Evolutionary conservation across 2,888 invertebrate genomes (phyloP).

Genomic region (Protophormia terraenovae): DNA sequence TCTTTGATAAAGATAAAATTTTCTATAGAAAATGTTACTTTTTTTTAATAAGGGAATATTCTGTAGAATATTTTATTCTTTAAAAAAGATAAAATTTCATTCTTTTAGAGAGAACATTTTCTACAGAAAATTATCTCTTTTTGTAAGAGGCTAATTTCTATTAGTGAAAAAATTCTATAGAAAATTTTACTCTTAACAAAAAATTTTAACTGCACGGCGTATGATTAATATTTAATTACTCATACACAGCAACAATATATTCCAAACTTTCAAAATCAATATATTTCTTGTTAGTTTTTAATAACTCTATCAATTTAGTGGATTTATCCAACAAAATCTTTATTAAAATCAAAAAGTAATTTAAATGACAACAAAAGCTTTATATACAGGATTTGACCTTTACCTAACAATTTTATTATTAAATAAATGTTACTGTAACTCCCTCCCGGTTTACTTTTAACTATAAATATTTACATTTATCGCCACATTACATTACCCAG

Average conservation of each 20-base stretch:
- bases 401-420: not conserved
- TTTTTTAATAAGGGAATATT: too few species aligned
- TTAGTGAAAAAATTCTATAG: too few species aligned
- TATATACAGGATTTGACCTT: not conserved
- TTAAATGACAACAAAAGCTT: not conserved
- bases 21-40: too few species aligned
- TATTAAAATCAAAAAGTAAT: not conserved
- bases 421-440: not conserved
- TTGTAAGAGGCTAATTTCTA: too few species aligned
- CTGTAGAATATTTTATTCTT: too few species aligned
- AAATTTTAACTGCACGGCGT: not conserved
- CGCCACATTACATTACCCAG: not conserved
- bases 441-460: not conserved
- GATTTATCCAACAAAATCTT: not conserved
- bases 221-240: not conserved
- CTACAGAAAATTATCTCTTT: too few species aligned
- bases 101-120: too few species aligned
- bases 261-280: not conserved
- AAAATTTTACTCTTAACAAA: too few species aligned
- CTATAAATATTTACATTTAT: conserved; percentile 7
- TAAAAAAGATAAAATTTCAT: too few species aligned
- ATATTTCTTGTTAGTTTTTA: not conserved
- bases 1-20: too few species aligned
- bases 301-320: not conserved
- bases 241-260: not conserved